phyloP scores from a whole-genome alignment of 2,113 vertebrate species.

The Megaceryle torquata region DNA sequence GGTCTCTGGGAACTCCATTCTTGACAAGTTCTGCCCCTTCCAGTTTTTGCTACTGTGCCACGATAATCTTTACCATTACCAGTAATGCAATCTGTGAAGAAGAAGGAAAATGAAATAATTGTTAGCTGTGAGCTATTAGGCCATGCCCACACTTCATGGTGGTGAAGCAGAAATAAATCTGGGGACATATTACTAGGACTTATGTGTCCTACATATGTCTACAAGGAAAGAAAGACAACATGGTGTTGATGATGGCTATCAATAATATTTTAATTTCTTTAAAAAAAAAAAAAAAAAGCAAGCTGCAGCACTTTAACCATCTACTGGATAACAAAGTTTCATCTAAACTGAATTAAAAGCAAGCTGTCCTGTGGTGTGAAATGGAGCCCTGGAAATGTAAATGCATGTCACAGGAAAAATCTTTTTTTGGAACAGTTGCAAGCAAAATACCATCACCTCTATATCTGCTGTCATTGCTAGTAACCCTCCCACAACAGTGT shows the following conservation, averaged over 20 bases:
- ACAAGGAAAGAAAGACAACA: neutral
- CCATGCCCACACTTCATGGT: accelerated
- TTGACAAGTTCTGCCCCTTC: constrained; percentile 82
- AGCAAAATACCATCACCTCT: neutral
- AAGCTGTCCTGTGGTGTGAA: neutral
- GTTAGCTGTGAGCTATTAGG: neutral
- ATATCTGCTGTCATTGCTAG: neutral
- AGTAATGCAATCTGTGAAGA: constrained; percentile 80
- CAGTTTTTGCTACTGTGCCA: constrained; percentile 82
- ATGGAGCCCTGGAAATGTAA: neutral
- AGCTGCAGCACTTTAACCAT: neutral
- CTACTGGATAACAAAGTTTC: neutral
- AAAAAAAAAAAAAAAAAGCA: neutral
- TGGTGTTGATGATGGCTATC: neutral
- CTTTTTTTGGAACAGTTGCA: neutral
- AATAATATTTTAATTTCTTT: neutral
- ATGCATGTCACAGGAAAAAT: neutral
- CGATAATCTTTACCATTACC: constrained; percentile 81
- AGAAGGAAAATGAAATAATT: neutral
- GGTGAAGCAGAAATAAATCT: neutral
- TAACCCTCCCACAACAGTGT: neutral
- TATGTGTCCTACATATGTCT: accelerated
- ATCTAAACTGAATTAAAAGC: neutral
- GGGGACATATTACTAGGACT: neutral
- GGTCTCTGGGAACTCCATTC: constrained; percentile 85